Base-by-base conservation (phyloP, 2,113 vertebrate species). In the Pelvicachromis taeniatus region DNA sequence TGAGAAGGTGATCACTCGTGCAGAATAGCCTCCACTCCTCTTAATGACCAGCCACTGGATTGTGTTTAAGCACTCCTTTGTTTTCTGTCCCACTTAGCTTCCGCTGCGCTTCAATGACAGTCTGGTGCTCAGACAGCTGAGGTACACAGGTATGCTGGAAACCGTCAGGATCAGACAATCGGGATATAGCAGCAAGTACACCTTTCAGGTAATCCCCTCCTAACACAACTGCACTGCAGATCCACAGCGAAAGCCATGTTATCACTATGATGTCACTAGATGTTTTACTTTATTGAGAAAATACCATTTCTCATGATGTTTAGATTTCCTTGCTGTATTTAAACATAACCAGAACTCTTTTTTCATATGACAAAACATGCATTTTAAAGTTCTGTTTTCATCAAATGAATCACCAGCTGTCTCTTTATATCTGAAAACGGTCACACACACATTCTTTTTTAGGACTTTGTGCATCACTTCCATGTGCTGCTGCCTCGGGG, bases 61-160 rank as follows among this genome's bases (percentile, higher is more conserved):
- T 23, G 1, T 5, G 2, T 29, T 50, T 54, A 48, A 65, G 13
- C 0, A 63, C 55, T 5, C 53, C 54, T 3, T 61, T 5, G 35
- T 33, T 5, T 38, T 75, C 14, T 58, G 11, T 82, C 5, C 77
- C 55, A 10, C 11, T 17, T 94, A 99, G 98, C 96, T 99, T 77
- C 98, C 98, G 3, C 90, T 99, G 94, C 91, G 98, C 23, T 99
- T 99, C 95, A 97, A 1, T 0, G 98, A 99, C 93, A 92, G 91
- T 85, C 95, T 99, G 95, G 98, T 99, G 87, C 97, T 99, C 35
- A 94, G 98, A 86, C 98, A 99, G 94, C 97, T 99, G 89, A 97
- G 98, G 12, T 99, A 99, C 93, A 99, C 98, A 0, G 98, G 98
- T 12, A 99, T 99, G 98, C 94, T 99, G 94, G 98, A 99, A 93